Evolutionary conservation across 2,797 vertebrate species (phyloP).

Genomic region (Lemur catta): DNA sequence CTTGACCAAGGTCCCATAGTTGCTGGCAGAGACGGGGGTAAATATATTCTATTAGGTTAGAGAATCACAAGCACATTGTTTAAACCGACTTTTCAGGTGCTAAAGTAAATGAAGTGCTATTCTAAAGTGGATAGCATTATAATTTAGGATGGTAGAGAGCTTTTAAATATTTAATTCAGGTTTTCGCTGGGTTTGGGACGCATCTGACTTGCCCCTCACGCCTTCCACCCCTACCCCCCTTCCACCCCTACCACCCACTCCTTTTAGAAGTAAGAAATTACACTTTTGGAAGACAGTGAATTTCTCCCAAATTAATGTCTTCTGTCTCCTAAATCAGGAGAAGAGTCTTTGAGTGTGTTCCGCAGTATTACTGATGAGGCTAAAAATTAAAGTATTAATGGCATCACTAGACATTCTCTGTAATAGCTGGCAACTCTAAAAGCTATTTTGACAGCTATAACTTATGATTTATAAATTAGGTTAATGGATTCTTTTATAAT

Average conservation of each 20-base stretch:
- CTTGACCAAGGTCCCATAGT: neutral
- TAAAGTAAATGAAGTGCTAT: neutral
- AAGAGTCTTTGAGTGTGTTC: neutral
- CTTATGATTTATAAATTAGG: slow-evolving; percentile 47
- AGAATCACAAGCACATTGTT: neutral
- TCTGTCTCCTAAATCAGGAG: neutral
- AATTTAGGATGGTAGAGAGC: neutral
- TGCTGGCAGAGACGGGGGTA: neutral
- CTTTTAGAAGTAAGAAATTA: neutral
- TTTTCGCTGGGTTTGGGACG: neutral
- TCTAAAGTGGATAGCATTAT: neutral
- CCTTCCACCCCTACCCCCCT: rapidly evolving
- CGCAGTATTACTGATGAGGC: neutral
- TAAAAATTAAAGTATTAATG: neutral
- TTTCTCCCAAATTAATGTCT: neutral
- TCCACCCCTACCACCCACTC: rapidly evolving
- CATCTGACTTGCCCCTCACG: neutral
- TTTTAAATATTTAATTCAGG: neutral
- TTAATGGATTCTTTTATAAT: slow-evolving; percentile 47
- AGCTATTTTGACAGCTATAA: slow-evolving; percentile 47
- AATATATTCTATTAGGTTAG: neutral
- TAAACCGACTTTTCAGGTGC: neutral
- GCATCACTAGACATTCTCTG: neutral
- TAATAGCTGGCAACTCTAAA: slow-evolving; percentile 23
- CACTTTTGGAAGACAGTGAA: neutral